phyloP scores from a whole-genome alignment of 1,140 invertebrate genomes.

The Brachionus koreanus region DNA sequence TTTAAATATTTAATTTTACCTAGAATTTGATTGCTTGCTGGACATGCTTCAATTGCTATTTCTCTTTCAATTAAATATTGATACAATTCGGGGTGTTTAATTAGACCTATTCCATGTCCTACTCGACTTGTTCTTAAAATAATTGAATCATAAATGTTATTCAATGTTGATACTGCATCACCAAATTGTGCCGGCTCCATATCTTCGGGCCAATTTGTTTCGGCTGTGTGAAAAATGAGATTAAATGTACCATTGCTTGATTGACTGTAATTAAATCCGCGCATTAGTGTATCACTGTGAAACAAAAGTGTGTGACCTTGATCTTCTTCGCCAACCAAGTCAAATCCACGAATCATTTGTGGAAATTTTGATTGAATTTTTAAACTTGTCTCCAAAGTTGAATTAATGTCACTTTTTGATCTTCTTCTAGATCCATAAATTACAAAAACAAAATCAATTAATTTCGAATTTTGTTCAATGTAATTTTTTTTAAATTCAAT shows the following conservation, averaged over 20 bases:
- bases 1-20: conserved; percentile 45
- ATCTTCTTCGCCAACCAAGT: conserved; percentile 50
- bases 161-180: conserved; percentile 46
- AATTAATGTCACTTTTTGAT: not conserved
- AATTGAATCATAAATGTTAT: conserved; percentile 48
- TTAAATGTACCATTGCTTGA: conserved; percentile 45
- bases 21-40: conserved; percentile 49
- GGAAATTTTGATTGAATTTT: conserved; percentile 47
- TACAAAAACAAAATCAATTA: conserved; percentile 43
- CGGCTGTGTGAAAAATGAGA: conserved; percentile 47
- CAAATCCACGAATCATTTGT: conserved; percentile 48
- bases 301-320: conserved; percentile 48
- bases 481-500: conserved; percentile 35
- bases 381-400: not conserved
- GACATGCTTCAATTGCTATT: conserved; percentile 49
- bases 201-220: conserved; percentile 50
- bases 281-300: conserved; percentile 46
- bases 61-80: conserved; percentile 46
- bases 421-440: conserved; percentile 1
- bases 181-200: conserved; percentile 46
- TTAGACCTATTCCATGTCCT: conserved; percentile 48
- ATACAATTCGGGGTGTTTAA: conserved; percentile 48
- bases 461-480: not conserved
- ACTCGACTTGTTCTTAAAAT: conserved; percentile 47
- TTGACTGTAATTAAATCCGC: conserved; percentile 38